A percentile compares a stretch with the other conserved stretches of the same genome.
These are phyloP conservation scores for Catocala nupta DNA, from an alignment of 2,888 invertebrate species.

Conservation along the genomic window DNA sequence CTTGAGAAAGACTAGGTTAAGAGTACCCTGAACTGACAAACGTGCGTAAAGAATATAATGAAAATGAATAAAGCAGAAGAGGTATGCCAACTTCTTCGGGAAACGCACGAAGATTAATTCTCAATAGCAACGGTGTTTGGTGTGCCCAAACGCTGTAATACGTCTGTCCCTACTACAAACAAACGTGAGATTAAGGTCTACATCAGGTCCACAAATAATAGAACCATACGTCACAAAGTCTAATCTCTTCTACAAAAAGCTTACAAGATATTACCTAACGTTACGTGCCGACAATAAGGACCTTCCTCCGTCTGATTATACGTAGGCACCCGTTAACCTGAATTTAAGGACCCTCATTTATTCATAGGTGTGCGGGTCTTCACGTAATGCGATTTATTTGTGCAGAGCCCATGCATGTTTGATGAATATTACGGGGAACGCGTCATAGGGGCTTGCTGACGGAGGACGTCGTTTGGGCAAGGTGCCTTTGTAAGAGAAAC, in stretches of 20 bases:
- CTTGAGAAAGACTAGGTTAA: too few species aligned
- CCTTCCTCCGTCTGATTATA: constrained; percentile 13
- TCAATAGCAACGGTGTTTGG: too few species aligned
- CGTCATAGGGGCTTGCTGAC: constrained; percentile 22
- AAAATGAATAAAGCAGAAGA: too few species aligned
- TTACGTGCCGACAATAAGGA: constrained; percentile 2
- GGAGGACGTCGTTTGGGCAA: constrained; percentile 9
- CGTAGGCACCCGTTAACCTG: constrained; percentile 52
- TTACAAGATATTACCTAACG: background rate
- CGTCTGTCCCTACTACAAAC: too few species aligned
- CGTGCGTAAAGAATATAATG: too few species aligned
- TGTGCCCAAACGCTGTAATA: too few species aligned
- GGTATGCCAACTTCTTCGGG: too few species aligned
- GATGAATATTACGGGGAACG: constrained; percentile 58
- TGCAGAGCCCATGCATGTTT: constrained; percentile 69
- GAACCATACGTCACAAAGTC: background rate
- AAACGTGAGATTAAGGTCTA: too few species aligned
- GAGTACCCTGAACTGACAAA: too few species aligned
- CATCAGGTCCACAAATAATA: too few species aligned
- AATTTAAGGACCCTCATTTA: constrained; percentile 67
- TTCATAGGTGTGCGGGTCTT: constrained; percentile 62
- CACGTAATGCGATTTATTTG: constrained; percentile 76
- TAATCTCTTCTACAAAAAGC: constrained; percentile 2
- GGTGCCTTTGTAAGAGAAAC: background rate
- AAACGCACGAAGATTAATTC: too few species aligned